Conservation (phyloP, 1,140 invertebrate species). For the Cephus cinctus region DNA sequence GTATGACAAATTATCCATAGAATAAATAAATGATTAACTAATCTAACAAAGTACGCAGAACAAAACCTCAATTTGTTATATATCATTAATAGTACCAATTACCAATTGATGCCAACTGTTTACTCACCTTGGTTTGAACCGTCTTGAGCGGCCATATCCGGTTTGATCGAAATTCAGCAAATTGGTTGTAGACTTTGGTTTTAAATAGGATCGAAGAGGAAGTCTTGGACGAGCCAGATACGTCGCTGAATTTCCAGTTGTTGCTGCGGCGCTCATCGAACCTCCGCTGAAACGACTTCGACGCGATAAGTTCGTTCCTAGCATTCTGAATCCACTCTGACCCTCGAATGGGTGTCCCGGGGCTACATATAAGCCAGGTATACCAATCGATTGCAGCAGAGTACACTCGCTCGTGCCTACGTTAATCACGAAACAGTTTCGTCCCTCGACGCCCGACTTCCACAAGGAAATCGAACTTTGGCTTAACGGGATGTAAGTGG, state of each 20-base stretch:
- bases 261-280: constrained; percentile 14
- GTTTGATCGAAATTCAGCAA: constrained; percentile 17
- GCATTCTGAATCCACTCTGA: constrained; percentile 36
- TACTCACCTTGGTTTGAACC: constrained; percentile 36
- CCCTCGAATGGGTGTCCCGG: constrained; percentile 18
- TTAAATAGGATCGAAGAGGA: constrained; percentile 18
- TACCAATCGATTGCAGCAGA: constrained; percentile 24
- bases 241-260: constrained; percentile 11
- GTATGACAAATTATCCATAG: neutral
- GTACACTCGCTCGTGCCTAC: constrained; percentile 7
- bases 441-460: constrained; percentile 10
- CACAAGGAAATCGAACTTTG: constrained; percentile 32
- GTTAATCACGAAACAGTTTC: constrained; percentile 11
- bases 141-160: constrained; percentile 24
- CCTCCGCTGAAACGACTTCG: constrained; percentile 19
- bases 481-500: constrained; percentile 24
- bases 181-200: constrained; percentile 20
- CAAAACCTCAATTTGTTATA: neutral
- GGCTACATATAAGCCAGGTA: constrained; percentile 29
- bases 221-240: constrained; percentile 24
- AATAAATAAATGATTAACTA: neutral
- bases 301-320: constrained; percentile 27
- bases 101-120: neutral
- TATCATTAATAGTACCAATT: neutral
- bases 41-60: constrained; percentile 1